Conservation (phyloP, 2,113 vertebrate species). For the Campylomormyrus tamandua region DNA sequence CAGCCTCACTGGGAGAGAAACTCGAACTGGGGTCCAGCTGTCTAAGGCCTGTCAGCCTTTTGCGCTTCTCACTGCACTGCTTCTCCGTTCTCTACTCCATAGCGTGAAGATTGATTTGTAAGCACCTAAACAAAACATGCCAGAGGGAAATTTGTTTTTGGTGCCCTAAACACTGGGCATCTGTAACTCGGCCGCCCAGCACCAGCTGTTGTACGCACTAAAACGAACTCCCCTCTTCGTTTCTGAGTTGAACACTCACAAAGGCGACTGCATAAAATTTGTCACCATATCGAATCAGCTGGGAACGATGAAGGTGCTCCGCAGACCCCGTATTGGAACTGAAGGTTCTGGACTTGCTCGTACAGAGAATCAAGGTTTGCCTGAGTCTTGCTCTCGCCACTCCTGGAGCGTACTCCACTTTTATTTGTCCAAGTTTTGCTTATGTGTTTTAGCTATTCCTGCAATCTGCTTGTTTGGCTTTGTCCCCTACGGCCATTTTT, state of each 20-base stretch:
- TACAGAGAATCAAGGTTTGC: background rate
- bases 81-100: conserved; percentile 17
- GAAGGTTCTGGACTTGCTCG: background rate
- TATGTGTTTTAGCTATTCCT: background rate
- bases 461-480: background rate
- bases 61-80: conserved; percentile 30
- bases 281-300: background rate
- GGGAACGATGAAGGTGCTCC: background rate
- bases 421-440: background rate
- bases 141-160: conserved; percentile 28
- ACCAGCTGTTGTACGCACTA: conserved; percentile 40
- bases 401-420: background rate
- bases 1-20: conserved; percentile 60
- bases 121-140: conserved; percentile 49
- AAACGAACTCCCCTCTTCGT: conserved; percentile 45
- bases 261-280: background rate
- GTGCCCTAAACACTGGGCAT: conserved; percentile 19
- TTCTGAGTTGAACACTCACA: background rate
- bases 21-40: conserved; percentile 64
- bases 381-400: background rate
- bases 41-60: conserved; percentile 49
- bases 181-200: conserved; percentile 10
- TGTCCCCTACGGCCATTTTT: background rate
- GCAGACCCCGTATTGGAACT: background rate
- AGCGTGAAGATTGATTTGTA: conserved; percentile 59